Base-by-base conservation (phyloP, 2,797 vertebrate species). In the Helostoma temminkii region DNA sequence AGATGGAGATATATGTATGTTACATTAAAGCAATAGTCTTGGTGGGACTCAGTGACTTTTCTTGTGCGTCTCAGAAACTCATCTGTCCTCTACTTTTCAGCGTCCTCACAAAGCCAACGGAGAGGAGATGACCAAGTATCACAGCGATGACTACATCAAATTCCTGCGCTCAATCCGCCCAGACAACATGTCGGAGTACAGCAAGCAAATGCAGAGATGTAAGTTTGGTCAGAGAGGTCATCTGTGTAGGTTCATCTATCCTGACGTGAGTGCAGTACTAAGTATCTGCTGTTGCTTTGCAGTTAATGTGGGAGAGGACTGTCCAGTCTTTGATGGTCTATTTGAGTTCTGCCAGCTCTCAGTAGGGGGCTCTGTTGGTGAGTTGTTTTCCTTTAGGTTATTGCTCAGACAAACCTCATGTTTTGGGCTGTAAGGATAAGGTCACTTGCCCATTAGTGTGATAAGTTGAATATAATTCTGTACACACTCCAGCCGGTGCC, bases 121-220 rank as follows among this genome's bases (percentile, higher is more conserved):
- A 1, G 97, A 99, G 86, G 98, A 99, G 87, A 99, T 99, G 98
- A 99, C 98, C 78, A 99, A 99, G 93, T 99, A 99, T 82, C 97
- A 99, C 94, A 99, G 98, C 0, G 98, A 99, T 0, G 98, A 99
- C 85, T 99, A 99, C 94, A 99, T 99, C 78, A 97, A 98, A 66
- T 99, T 99, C 67, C 92, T 99, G 58, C 93, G 96, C n/a, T 98
- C 97, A 10, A 99, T 99, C 78, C 95, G 98, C 28, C 98, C 98
- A 0, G 98, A 99, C 88, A 99, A 99, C 93, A 99, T 99, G 98
- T 99, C 98, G 0, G 98, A 99, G 85, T 98, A 98, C 94, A 99
- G 98, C 95, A 99, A 99, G 87, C 98, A 99, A 87, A 99, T 99
- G 98, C 98, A 99, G 58, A 96, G 98, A 96, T 99, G 97, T 99